Base-by-base conservation (phyloP, 2,888 invertebrate species). In the Perizoma flavofasciatum region DNA sequence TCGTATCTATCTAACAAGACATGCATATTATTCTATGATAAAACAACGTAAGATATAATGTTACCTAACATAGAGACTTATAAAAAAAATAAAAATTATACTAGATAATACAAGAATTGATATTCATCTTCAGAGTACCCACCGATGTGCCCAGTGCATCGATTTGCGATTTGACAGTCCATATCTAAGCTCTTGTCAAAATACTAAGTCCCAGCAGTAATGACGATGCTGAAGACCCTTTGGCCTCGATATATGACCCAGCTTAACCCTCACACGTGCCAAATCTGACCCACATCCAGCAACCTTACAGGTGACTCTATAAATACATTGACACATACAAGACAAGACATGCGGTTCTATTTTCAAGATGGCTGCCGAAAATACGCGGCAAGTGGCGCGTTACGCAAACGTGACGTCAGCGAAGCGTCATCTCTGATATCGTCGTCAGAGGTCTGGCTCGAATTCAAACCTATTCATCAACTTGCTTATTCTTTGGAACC, bases 381-480 rank as follows among this genome's bases (percentile, higher is more conserved):
- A 63, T 62, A 66, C 63, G 63, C 59, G 68, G 72, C 68, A 66
- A 51, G 64, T 34, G 33, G 69, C 69, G 67, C 77, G 75, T 87
- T 88, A 84, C 88, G 88, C 84, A 84, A 84, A 74, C 67, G 79
- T 87, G 88, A 88, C 88, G 89, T 67, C 74, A 77, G 32, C 32
- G 63, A 78, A 81, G 85, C 88, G 88, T 89, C 88, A 86, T 67
- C 39, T 49, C 57, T 65, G 65, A 67, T 66, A 64, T 37, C 43
- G 55, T 37, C 43, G 56, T n/a, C 50, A 51, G 52, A 50, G 60
- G 50, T 47, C 22, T 39, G 46, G 41, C 54, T 8, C 22, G 41
- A 5, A 41, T 37, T 54, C 44, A 51, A n/a, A n/a, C 8, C 9
- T 5, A 41, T 37, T 37, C 7, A 37, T 7, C 37, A 5, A 5